phyloP scores from a whole-genome alignment of 30 jellyfish, hydroid and myxozoan species.

The Turritopsis dohrnii region DNA sequence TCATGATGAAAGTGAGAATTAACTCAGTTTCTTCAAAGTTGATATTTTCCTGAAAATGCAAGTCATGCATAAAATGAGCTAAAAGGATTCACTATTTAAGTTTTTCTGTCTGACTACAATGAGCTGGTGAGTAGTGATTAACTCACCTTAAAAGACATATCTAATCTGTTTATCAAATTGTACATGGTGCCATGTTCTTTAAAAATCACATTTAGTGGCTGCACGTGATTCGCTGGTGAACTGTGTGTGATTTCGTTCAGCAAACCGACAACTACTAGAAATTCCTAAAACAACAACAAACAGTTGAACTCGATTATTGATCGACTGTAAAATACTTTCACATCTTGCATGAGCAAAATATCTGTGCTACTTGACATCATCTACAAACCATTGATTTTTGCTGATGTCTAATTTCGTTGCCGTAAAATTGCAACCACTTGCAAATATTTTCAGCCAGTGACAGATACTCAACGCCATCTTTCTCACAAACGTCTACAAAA shows the following conservation, averaged over 20 bases:
- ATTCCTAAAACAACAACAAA: slow-evolving; percentile 1
- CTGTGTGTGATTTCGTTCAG: neutral
- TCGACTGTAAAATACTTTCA: too few species aligned
- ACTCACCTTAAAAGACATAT: slow-evolving; percentile 7
- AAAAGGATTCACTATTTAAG: too few species aligned
- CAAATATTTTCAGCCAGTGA: neutral
- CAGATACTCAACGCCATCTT: neutral
- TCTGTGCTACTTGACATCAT: neutral
- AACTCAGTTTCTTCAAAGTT: neutral
- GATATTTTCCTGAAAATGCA: neutral
- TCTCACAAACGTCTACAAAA: neutral
- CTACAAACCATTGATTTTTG: neutral
- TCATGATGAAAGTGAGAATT: neutral
- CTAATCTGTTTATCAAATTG: neutral
- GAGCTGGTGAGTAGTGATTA: neutral
- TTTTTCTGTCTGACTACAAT: too few species aligned
- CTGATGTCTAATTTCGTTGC: neutral
- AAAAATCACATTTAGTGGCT: neutral
- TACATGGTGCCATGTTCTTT: slow-evolving; percentile 5
- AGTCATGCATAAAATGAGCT: neutral
- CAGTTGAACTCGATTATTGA: neutral
- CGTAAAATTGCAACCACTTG: slow-evolving; percentile 6
- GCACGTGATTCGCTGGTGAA: neutral
- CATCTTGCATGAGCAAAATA: too few species aligned
- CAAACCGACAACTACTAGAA: neutral